Percentiles rank a stretch among this genome's conserved stretches.
Conservation (phyloP, 2,113 vertebrate species). For the Eudorcas thomsonii region DNA sequence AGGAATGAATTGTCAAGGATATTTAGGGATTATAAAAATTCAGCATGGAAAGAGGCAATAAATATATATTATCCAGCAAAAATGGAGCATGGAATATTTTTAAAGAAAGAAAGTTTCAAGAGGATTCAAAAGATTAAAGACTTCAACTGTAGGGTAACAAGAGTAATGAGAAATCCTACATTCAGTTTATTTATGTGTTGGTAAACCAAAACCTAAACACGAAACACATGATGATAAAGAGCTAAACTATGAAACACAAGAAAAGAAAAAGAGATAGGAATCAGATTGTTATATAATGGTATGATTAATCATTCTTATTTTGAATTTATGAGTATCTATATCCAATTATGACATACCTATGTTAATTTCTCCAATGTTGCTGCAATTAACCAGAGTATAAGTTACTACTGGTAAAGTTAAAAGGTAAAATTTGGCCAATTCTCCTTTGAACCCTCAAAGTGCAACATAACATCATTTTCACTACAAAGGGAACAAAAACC, state of each 20-base stretch:
- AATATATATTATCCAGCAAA: neutral
- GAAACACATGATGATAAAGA: neutral
- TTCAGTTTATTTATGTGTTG: neutral
- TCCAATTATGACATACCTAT: neutral
- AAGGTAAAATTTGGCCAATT: neutral
- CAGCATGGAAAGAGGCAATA: neutral
- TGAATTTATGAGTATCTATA: neutral
- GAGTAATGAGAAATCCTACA: slow-evolving; percentile 5
- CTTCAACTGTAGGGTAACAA: neutral
- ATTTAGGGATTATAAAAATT: slow-evolving; percentile 9
- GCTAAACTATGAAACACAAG: neutral
- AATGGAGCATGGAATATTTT: neutral
- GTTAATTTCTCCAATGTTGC: neutral
- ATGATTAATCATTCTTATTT: slow-evolving; percentile 16
- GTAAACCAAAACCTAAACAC: neutral
- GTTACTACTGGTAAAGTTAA: neutral
- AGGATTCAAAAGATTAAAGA: neutral
- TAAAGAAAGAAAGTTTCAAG: slow-evolving; percentile 4
- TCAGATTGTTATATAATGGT: neutral
- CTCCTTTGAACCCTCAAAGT: neutral
- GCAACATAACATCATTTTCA: slow-evolving; percentile 9
- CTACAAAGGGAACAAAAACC: neutral
- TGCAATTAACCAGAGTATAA: slow-evolving; percentile 11
- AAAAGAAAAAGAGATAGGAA: neutral
- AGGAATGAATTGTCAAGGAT: neutral